These are phyloP conservation scores for Coronaproctus castanopsis DNA, from an alignment of 2,888 invertebrate species.

Conservation along the genomic window DNA sequence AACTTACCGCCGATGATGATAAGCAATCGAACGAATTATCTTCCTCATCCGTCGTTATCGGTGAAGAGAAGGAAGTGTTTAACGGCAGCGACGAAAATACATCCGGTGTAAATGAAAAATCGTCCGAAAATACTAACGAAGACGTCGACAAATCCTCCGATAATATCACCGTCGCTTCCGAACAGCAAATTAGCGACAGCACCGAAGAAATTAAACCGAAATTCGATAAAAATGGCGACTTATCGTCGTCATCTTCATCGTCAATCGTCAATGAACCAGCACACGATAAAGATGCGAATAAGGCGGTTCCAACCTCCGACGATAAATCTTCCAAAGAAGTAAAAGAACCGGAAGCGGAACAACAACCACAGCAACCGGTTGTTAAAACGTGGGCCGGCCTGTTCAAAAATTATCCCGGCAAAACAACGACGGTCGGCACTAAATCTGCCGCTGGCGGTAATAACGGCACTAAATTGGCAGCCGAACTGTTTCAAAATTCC, in stretches of 20 bases:
- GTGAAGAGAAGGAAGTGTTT: neutral
- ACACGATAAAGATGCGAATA: neutral
- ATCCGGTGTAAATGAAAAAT: neutral
- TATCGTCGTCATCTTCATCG: neutral
- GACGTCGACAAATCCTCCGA: neutral
- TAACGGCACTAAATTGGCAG: neutral
- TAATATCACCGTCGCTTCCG: neutral
- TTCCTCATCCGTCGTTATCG: neutral
- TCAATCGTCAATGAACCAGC: neutral
- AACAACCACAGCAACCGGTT: neutral
- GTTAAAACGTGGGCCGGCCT: slow-evolving; percentile 10
- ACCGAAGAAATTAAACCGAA: neutral
- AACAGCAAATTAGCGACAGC: neutral
- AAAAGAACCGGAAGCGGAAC: neutral
- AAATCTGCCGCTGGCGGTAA: neutral
- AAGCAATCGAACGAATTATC: neutral
- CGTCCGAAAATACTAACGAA: neutral
- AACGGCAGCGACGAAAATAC: neutral
- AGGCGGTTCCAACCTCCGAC: neutral
- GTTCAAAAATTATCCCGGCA: slow-evolving; percentile 2
- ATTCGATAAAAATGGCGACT: neutral
- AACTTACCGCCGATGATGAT: neutral
- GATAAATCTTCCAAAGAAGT: neutral
- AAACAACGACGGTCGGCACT: neutral
- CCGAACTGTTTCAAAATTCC: neutral